A percentile compares a stretch with the other conserved stretches of the same genome.
These are phyloP conservation scores for Sarcophaga carnaria DNA, from an alignment of 2,888 invertebrate species.

Conservation along the genomic window DNA sequence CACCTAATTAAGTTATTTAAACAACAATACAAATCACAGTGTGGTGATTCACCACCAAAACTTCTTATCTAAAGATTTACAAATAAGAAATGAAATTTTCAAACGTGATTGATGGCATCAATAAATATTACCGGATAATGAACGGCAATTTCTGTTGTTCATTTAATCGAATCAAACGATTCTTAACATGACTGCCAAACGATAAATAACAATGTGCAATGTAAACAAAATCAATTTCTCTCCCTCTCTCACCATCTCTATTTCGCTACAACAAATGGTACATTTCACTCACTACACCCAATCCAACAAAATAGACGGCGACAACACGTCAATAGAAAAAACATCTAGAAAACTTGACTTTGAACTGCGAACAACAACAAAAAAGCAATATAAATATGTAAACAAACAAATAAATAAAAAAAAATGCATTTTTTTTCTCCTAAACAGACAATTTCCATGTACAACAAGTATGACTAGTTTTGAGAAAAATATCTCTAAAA, in stretches of 20 bases:
- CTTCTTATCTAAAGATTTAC: too few relatives aligned
- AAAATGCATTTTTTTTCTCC: not conserved
- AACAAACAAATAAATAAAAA: constrained; percentile 21
- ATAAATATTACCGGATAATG: too few relatives aligned
- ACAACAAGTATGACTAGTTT: constrained; percentile 69
- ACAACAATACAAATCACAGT: too few relatives aligned
- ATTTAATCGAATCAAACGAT: too few relatives aligned
- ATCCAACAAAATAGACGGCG: constrained; percentile 5
- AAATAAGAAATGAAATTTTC: too few relatives aligned
- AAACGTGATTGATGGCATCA: too few relatives aligned
- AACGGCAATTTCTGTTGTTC: too few relatives aligned
- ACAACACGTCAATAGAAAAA: constrained; percentile 23
- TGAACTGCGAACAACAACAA: constrained; percentile 53
- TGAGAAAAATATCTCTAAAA: constrained; percentile 50
- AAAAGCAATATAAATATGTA: not conserved
- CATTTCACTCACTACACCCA: constrained; percentile 38
- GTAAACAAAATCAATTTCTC: not conserved
- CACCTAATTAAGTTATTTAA: too few relatives aligned
- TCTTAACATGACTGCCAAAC: too few relatives aligned
- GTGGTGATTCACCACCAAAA: too few relatives aligned
- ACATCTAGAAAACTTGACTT: constrained; percentile 67
- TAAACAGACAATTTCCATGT: constrained; percentile 57
- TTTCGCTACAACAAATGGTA: not conserved
- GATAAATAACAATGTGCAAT: not conserved
- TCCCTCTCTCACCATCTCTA: not conserved